Conservation (phyloP, 2,888 invertebrate species). For the Spodoptera exigua region DNA sequence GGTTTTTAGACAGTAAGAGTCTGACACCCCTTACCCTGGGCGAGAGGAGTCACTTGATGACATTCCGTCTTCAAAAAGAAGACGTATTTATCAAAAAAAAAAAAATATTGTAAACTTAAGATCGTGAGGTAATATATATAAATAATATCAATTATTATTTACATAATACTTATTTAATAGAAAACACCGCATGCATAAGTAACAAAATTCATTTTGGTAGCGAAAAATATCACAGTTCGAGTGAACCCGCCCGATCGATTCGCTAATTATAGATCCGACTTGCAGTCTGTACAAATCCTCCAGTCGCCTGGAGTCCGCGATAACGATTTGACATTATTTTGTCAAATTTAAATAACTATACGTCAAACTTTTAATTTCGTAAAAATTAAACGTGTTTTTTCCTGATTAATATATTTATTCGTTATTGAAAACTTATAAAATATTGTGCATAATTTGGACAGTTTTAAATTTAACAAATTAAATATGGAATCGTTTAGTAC, state of each 20-base stretch:
- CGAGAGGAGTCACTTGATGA: too few relatives aligned
- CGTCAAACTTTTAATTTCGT: slow-evolving; percentile 55
- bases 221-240: slow-evolving; percentile 49
- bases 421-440: slow-evolving; percentile 14
- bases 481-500: slow-evolving; percentile 60
- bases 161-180: too few relatives aligned
- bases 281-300: slow-evolving; percentile 71
- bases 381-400: too few relatives aligned
- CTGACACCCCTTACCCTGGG: too few relatives aligned
- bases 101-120: too few relatives aligned
- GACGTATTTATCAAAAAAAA: too few relatives aligned
- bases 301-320: slow-evolving; percentile 73
- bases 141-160: too few relatives aligned
- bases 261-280: slow-evolving; percentile 71
- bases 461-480: slow-evolving; percentile 5
- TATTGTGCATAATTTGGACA: slow-evolving; percentile 23
- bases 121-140: too few relatives aligned
- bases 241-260: slow-evolving; percentile 70
- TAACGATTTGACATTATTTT: slow-evolving; percentile 61
- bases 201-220: slow-evolving; percentile 15
- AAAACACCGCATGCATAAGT: background rate
- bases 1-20: too few relatives aligned
- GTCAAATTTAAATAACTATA: slow-evolving; percentile 54
- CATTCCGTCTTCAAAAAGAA: too few relatives aligned
- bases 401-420: slow-evolving; percentile 39